A percentile compares a stretch with the other conserved stretches of the same genome.
Evolutionary conservation across 1,140 invertebrate species (phyloP).

Genomic region (Apocrypta bakeri): DNA sequence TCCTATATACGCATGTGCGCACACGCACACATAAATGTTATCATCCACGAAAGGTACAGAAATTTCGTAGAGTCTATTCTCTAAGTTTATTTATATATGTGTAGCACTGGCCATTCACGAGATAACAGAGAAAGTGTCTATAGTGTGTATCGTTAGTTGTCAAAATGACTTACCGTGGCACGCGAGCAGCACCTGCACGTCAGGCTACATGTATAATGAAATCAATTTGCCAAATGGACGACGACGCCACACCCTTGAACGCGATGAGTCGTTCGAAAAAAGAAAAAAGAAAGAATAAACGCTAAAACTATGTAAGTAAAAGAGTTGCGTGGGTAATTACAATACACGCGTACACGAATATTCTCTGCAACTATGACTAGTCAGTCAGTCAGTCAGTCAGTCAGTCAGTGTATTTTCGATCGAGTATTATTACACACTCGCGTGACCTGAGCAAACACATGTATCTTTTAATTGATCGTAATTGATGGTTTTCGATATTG

Average conservation of each 20-base stretch:
- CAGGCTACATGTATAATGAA: slow-evolving; percentile 52
- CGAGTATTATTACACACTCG: neutral
- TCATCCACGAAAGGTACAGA: slow-evolving; percentile 28
- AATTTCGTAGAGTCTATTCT: slow-evolving; percentile 30
- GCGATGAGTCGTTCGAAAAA: slow-evolving; percentile 49
- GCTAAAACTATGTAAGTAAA: neutral
- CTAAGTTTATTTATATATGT: neutral
- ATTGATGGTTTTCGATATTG: neutral
- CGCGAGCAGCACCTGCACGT: slow-evolving; percentile 2
- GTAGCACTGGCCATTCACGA: too few species aligned
- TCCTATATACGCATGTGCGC: neutral
- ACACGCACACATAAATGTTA: neutral
- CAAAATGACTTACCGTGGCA: neutral
- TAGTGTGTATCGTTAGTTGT: neutral
- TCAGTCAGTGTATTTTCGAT: neutral
- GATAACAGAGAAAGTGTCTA: too few species aligned
- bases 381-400: neutral
- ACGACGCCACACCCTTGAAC: slow-evolving; percentile 57
- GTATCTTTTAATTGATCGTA: slow-evolving; percentile 2
- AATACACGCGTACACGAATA: neutral
- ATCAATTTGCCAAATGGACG: slow-evolving; percentile 64
- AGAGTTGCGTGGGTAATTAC: slow-evolving; percentile 20
- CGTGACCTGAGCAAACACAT: neutral
- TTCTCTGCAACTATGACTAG: neutral
- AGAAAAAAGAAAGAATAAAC: neutral